Percentiles rank a stretch among this genome's conserved stretches.
phyloP scores from a whole-genome alignment of 2,888 invertebrate species.

The Drosophila merina region DNA sequence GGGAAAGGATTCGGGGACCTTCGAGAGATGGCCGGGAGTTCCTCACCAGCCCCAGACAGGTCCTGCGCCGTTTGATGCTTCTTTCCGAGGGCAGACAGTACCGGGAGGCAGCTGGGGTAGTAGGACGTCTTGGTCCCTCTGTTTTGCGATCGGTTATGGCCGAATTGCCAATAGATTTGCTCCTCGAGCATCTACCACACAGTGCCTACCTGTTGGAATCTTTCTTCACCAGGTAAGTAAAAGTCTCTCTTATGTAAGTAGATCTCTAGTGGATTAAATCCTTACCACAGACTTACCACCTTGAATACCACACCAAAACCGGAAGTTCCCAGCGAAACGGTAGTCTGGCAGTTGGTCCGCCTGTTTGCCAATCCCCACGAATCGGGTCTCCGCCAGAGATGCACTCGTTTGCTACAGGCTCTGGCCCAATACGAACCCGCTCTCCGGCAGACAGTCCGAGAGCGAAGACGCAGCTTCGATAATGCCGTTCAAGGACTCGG shows the following conservation, averaged over 20 bases:
- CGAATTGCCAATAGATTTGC: constrained; percentile 93
- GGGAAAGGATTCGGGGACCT: constrained; percentile 89
- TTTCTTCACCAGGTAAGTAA: constrained; percentile 88
- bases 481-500: constrained; percentile 94
- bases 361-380: constrained; percentile 87
- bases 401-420: constrained; percentile 86
- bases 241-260: no score
- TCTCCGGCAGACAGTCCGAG: constrained; percentile 88
- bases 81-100: constrained; percentile 95
- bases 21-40: constrained; percentile 86
- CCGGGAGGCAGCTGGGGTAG: constrained; percentile 94
- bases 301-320: constrained; percentile 86
- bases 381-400: constrained; percentile 87
- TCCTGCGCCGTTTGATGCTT: constrained; percentile 89
- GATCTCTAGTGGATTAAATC: neutral
- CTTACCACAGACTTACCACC: constrained; percentile 81
- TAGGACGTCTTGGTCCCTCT: constrained; percentile 91
- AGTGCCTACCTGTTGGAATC: constrained; percentile 94
- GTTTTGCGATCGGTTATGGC: constrained; percentile 90
- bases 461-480: constrained; percentile 90
- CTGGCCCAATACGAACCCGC: constrained; percentile 88
- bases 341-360: constrained; percentile 93
- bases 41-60: constrained; percentile 88
- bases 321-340: constrained; percentile 90
- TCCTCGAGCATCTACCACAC: constrained; percentile 95